These are phyloP conservation scores for Philypnodon macrostomus DNA, from an alignment of 2,797 vertebrate species.

Conservation along the genomic window DNA sequence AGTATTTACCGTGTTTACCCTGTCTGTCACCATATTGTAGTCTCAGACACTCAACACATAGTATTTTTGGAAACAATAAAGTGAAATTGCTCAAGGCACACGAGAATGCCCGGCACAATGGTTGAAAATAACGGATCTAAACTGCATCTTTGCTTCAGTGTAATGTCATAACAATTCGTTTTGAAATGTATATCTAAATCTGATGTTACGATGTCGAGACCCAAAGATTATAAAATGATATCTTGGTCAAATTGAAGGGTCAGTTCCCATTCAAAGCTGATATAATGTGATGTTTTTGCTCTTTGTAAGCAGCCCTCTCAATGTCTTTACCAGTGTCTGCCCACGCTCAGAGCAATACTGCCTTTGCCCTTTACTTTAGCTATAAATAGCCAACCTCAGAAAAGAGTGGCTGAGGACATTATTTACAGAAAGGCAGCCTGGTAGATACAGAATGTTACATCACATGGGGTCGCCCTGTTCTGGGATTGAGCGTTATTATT, in stretches of 20 bases:
- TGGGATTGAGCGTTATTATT: constrained; percentile 23
- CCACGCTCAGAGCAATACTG: constrained; percentile 40
- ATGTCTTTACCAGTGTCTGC: constrained; percentile 44
- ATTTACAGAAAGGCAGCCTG: constrained; percentile 22
- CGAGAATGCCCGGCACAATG: too few relatives aligned
- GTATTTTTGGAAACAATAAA: too few relatives aligned
- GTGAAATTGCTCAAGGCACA: too few relatives aligned
- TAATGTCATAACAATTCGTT: too few relatives aligned
- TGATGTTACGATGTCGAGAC: too few relatives aligned
- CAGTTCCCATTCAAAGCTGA: constrained; percentile 42
- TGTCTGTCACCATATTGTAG: too few relatives aligned
- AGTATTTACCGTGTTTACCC: too few relatives aligned
- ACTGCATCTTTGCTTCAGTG: too few relatives aligned
- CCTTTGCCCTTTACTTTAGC: constrained; percentile 37
- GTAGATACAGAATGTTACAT: constrained; percentile 27
- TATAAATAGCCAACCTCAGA: constrained; percentile 38
- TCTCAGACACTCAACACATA: too few relatives aligned
- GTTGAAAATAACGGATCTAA: too few relatives aligned
- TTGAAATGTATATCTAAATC: too few relatives aligned
- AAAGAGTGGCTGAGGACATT: constrained; percentile 24
- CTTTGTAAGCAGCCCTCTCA: constrained; percentile 47
- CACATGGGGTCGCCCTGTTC: constrained; percentile 18
- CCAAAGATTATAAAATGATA: constrained; percentile 15
- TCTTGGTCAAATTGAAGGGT: constrained; percentile 30
- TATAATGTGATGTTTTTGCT: constrained; percentile 50